phyloP scores from a whole-genome alignment of 2,797 vertebrate genomes.

The Glossophaga mutica region DNA sequence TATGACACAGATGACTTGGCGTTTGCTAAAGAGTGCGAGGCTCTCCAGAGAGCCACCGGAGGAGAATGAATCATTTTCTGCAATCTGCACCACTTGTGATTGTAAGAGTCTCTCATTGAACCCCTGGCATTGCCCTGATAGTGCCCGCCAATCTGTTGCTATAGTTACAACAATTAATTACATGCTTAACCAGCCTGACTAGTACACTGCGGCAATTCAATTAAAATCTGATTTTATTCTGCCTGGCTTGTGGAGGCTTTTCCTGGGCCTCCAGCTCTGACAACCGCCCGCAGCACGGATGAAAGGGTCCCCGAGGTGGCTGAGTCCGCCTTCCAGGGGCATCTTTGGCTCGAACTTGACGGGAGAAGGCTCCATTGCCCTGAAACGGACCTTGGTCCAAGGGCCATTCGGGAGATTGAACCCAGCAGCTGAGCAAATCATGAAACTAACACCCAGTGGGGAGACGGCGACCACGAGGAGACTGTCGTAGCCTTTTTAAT shows the following conservation, averaged over 20 bases:
- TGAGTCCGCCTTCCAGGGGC: not conserved
- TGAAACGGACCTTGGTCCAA: not conserved
- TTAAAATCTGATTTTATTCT: conserved; percentile 70
- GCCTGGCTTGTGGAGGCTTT: not conserved
- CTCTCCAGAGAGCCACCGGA: conserved; percentile 52
- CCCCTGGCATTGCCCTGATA: conserved; percentile 55
- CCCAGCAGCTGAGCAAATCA: conserved; percentile 31
- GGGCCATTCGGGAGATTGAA: conserved; percentile 28
- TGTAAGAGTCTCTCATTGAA: conserved; percentile 60
- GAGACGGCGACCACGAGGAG: not conserved
- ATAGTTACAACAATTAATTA: conserved; percentile 76
- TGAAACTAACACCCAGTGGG: not conserved
- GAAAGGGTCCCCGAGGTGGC: not conserved
- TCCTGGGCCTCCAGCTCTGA: not conserved
- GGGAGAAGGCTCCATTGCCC: not conserved
- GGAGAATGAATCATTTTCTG: conserved; percentile 54
- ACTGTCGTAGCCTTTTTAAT: not conserved
- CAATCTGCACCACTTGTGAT: conserved; percentile 58
- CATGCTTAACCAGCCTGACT: conserved; percentile 72
- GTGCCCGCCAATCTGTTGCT: conserved; percentile 63
- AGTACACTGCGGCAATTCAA: conserved; percentile 56
- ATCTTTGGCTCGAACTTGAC: not conserved
- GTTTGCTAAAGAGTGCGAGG: conserved; percentile 42
- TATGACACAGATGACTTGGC: conserved; percentile 64
- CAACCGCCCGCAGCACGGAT: not conserved